Conservation (phyloP, 1,140 invertebrate species). For the Ganaspis sp. region DNA sequence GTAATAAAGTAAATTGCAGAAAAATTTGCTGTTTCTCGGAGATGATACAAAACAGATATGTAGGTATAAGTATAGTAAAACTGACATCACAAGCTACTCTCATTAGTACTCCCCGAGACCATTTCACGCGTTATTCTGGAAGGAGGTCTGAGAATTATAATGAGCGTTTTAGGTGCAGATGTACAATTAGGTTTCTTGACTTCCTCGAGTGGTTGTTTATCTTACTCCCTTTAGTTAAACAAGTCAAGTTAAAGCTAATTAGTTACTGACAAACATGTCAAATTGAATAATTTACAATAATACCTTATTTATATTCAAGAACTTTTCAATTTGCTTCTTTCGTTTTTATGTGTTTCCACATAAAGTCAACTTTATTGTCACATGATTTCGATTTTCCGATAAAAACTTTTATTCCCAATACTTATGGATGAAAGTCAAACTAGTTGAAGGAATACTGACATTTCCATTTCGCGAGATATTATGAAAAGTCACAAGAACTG, state of each 20-base stretch:
- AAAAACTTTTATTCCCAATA: not conserved
- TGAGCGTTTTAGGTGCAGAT: slow-evolving; percentile 23
- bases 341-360: not conserved
- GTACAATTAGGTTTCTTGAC: slow-evolving; percentile 27
- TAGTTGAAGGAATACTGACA: slow-evolving; percentile 23
- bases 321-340: not conserved
- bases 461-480: slow-evolving; percentile 19
- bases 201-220: slow-evolving; percentile 3
- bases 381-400: not conserved
- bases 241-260: slow-evolving; percentile 14
- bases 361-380: slow-evolving; percentile 1
- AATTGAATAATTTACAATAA: not conserved
- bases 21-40: not conserved
- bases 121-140: slow-evolving; percentile 13
- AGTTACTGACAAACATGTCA: not conserved
- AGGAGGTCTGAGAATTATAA: slow-evolving; percentile 19
- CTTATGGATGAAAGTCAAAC: not conserved
- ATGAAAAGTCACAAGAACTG: slow-evolving; percentile 6
- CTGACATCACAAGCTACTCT: slow-evolving; percentile 11
- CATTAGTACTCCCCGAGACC: slow-evolving; percentile 11
- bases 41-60: not conserved
- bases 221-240: not conserved
- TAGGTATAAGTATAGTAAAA: not conserved
- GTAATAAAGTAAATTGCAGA: not conserved
- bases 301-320: not conserved